Evolutionary conservation across 2,888 invertebrate species (phyloP).

Genomic region (Anticlea derivata): DNA sequence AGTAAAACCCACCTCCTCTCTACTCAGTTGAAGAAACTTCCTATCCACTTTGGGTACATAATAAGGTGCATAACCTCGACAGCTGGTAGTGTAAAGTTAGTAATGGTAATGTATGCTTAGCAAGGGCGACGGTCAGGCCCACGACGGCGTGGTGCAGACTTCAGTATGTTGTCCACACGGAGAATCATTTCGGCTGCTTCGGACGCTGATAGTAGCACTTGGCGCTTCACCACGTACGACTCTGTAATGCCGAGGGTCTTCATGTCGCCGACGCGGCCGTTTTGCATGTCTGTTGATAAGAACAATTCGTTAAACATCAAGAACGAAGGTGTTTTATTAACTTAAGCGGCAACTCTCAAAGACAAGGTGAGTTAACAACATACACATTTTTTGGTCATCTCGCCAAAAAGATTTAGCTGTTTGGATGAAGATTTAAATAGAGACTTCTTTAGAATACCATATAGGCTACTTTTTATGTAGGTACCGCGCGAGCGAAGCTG

Average conservation of each 20-base stretch:
- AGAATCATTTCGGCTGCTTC: constrained; percentile 99
- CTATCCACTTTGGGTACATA: background rate
- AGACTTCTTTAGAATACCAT: no score
- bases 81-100: background rate
- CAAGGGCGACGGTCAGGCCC: constrained; percentile 94
- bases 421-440: no score
- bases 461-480: no score
- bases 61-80: constrained; percentile 9
- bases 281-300: constrained; percentile 90
- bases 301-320: background rate
- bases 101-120: constrained; percentile 64
- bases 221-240: constrained; percentile 98
- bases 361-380: no score
- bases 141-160: constrained; percentile 94
- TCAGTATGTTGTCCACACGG: constrained; percentile 98
- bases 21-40: no score
- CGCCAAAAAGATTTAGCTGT: no score
- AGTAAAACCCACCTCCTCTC: no score
- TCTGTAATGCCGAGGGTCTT: constrained; percentile 96
- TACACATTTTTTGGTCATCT: no score
- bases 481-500: no score
- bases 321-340: no score
- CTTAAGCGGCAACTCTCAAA: no score
- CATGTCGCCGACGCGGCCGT: constrained; percentile 95
- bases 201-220: constrained; percentile 96